Evolutionary conservation across 2,888 invertebrate genomes (phyloP).

Genomic region (Mamestra brassicae): DNA sequence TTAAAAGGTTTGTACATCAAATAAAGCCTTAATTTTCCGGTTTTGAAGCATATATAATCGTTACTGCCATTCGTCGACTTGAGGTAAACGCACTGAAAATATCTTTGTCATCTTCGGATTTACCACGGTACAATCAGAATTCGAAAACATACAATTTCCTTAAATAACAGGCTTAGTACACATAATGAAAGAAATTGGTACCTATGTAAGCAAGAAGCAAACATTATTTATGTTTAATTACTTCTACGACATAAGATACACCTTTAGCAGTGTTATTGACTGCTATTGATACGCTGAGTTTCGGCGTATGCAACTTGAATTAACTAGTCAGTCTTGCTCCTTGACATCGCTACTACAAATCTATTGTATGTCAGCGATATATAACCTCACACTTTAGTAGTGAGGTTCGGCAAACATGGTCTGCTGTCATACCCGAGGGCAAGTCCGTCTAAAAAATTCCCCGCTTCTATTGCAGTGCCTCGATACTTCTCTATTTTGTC

Average conservation of each 20-base stretch:
- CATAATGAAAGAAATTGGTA: not conserved
- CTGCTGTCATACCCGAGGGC: not conserved
- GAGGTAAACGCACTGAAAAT: constrained; percentile 12
- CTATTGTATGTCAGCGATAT: no score
- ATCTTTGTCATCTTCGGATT: not conserved
- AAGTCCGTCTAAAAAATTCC: not conserved
- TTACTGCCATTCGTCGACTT: not conserved
- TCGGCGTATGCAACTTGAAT: no score
- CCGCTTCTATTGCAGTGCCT: not conserved
- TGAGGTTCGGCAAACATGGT: not conserved
- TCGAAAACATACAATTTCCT: constrained; percentile 3
- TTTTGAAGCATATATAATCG: not conserved
- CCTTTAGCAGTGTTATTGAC: no score
- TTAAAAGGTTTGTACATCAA: not conserved
- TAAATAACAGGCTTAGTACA: constrained; percentile 1
- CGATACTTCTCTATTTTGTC: not conserved
- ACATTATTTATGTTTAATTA: no score
- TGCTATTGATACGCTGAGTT: no score
- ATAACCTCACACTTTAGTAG: not conserved
- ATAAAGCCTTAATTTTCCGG: not conserved
- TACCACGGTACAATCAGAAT: not conserved
- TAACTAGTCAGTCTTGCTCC: no score
- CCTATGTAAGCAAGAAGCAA: not conserved
- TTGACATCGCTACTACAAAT: not conserved
- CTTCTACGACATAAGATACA: no score